Conservation (phyloP, 2,888 invertebrate genomes). For the Stenichneumon culpator region DNA sequence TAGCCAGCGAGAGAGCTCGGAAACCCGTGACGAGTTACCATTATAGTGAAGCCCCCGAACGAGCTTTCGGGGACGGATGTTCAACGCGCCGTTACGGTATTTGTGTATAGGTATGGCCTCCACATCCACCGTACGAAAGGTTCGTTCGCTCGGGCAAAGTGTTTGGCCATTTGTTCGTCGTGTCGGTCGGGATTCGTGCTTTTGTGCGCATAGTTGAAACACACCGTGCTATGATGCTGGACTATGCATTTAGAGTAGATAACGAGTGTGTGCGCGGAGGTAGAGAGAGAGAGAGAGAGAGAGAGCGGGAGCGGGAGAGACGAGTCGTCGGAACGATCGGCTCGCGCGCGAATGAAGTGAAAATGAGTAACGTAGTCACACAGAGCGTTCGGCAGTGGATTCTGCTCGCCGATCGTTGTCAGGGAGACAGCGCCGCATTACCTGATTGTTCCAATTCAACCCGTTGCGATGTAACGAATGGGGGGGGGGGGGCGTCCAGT, state of each 20-base stretch:
- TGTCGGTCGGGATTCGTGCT: constrained; percentile 14
- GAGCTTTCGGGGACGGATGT: constrained; percentile 28
- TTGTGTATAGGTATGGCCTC: constrained; percentile 8
- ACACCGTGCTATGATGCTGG: background rate
- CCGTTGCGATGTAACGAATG: constrained; percentile 48
- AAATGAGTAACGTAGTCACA: constrained; percentile 23
- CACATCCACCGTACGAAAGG: constrained; percentile 4
- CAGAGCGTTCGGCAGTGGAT: background rate
- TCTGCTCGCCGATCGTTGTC: constrained; percentile 15
- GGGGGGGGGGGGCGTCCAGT: background rate
- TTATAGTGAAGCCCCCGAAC: constrained; percentile 25
- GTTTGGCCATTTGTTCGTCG: constrained; percentile 8
- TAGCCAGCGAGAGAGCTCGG: constrained; percentile 27
- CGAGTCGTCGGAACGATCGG: background rate
- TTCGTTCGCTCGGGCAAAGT: constrained; percentile 34
- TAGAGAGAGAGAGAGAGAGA: constrained; percentile 2
- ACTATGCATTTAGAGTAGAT: constrained; percentile 11
- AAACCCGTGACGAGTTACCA: constrained; percentile 34
- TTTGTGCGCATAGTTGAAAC: background rate
- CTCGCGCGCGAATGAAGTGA: constrained; percentile 14
- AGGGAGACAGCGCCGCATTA: constrained; percentile 32
- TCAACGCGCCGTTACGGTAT: constrained; percentile 20
- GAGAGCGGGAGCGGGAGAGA: constrained; percentile 19
- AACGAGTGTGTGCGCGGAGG: constrained; percentile 16
- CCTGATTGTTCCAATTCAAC: constrained; percentile 50